phyloP scores from a whole-genome alignment of 2,888 invertebrate genomes.

The Drosophila differens region DNA sequence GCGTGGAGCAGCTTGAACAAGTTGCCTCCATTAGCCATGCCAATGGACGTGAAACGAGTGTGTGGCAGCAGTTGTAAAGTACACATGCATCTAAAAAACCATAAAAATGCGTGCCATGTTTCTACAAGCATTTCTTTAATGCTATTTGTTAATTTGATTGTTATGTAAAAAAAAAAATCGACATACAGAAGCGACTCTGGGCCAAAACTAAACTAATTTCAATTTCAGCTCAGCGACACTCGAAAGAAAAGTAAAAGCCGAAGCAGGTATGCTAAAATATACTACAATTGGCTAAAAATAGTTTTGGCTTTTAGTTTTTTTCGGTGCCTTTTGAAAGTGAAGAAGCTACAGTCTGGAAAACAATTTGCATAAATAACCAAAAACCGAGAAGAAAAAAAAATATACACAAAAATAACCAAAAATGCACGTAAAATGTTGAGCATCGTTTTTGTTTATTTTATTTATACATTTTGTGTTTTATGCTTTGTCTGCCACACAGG shows the following conservation, averaged over 20 bases:
- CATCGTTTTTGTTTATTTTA: slow-evolving; percentile 13
- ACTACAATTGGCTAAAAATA: slow-evolving; percentile 68
- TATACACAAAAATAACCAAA: slow-evolving; percentile 4
- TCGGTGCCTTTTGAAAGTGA: slow-evolving; percentile 67
- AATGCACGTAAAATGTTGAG: slow-evolving; percentile 14
- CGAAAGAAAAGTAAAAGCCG: slow-evolving; percentile 74
- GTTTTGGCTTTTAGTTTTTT: slow-evolving; percentile 19
- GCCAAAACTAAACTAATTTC: slow-evolving; percentile 70
- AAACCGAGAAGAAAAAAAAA: neutral
- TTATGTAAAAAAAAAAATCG: slow-evolving; percentile 60
- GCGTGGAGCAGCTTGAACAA: slow-evolving; percentile 19
- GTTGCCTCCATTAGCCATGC: slow-evolving; percentile 53
- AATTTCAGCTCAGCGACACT: slow-evolving; percentile 64
- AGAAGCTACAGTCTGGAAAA: slow-evolving; percentile 42
- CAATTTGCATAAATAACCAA: slow-evolving; percentile 72
- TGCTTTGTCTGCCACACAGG: slow-evolving; percentile 44
- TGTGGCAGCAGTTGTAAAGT: slow-evolving; percentile 23
- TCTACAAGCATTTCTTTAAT: slow-evolving; percentile 40
- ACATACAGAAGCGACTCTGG: slow-evolving; percentile 48
- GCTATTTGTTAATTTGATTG: slow-evolving; percentile 57
- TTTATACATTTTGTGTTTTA: slow-evolving; percentile 3
- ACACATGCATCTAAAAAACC: slow-evolving; percentile 17
- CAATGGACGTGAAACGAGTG: slow-evolving; percentile 74
- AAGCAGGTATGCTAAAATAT: slow-evolving; percentile 58
- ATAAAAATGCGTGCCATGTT: slow-evolving; percentile 62